Conservation (phyloP, 1,140 invertebrate species). For the Drosophila chauvacae region DNA sequence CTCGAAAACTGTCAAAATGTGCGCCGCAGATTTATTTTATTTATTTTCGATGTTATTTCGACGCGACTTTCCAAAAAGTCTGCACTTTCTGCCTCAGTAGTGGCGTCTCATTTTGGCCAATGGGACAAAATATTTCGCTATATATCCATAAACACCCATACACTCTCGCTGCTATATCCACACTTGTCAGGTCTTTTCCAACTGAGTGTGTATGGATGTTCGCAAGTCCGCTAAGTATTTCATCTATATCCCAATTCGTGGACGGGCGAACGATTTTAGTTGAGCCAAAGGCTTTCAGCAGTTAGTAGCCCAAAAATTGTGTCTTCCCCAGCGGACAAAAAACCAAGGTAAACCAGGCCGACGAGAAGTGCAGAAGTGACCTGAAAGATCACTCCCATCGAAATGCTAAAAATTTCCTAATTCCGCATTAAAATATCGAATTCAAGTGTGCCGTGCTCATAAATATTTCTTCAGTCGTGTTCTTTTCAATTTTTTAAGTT, state of each 20-base stretch:
- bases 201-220: slow-evolving; percentile 41
- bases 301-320: slow-evolving; percentile 67
- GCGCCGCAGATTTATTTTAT: slow-evolving; percentile 72
- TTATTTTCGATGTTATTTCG: slow-evolving; percentile 76
- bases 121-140: slow-evolving; percentile 35
- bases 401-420: slow-evolving; percentile 11
- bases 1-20: slow-evolving; percentile 71
- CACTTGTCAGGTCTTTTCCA: slow-evolving; percentile 43
- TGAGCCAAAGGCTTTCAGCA: slow-evolving; percentile 77
- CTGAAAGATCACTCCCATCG: neutral
- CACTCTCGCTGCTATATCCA: slow-evolving; percentile 37
- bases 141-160: slow-evolving; percentile 34
- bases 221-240: slow-evolving; percentile 42
- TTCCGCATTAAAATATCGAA: slow-evolving; percentile 35
- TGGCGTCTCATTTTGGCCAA: slow-evolving; percentile 61
- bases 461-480: slow-evolving; percentile 41
- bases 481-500: slow-evolving; percentile 48
- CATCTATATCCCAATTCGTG: slow-evolving; percentile 51
- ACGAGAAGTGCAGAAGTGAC: slow-evolving; percentile 8
- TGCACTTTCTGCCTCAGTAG: slow-evolving; percentile 49
- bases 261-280: slow-evolving; percentile 66
- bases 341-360: slow-evolving; percentile 23
- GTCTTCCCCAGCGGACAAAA: slow-evolving; percentile 53
- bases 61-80: slow-evolving; percentile 64
- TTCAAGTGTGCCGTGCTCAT: slow-evolving; percentile 69